Conservation (phyloP, 2,797 vertebrate genomes). For the Chelon labrosus region DNA sequence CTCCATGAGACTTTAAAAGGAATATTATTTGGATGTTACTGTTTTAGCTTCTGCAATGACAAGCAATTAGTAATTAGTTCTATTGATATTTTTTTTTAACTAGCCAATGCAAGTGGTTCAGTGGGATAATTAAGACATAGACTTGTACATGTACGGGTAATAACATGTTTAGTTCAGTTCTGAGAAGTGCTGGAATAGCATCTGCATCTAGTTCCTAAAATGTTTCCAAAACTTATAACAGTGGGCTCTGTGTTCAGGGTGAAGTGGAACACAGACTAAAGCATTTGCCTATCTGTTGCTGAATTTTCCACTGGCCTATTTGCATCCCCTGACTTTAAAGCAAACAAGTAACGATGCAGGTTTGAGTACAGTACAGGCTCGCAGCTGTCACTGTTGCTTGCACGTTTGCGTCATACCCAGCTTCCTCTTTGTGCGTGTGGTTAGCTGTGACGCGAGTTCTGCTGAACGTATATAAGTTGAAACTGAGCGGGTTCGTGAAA, state of each 20-base stretch:
- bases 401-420: slow-evolving; percentile 72
- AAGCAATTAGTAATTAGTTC: no score
- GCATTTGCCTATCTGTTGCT: slow-evolving; percentile 79
- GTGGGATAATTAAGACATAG: neutral
- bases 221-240: slow-evolving; percentile 13
- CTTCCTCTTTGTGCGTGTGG: slow-evolving; percentile 85
- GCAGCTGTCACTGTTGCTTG: slow-evolving; percentile 1
- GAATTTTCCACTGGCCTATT: slow-evolving; percentile 78
- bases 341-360: slow-evolving; percentile 46
- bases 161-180: neutral
- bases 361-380: slow-evolving; percentile 39
- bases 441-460: slow-evolving; percentile 70
- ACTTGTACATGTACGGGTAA: no score
- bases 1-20: neutral
- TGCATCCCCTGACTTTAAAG: slow-evolving; percentile 73
- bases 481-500: neutral
- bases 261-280: slow-evolving; percentile 31
- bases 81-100: no score
- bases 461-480: slow-evolving; percentile 41
- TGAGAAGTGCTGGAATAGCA: neutral
- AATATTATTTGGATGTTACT: neutral
- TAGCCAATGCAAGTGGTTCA: neutral
- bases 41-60: neutral
- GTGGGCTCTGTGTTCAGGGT: neutral
- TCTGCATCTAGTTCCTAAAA: slow-evolving; percentile 6